Percentiles rank a stretch among this genome's conserved stretches.
Evolutionary conservation across 1,140 invertebrate species (phyloP).

Genomic region (Heliconius congener): DNA sequence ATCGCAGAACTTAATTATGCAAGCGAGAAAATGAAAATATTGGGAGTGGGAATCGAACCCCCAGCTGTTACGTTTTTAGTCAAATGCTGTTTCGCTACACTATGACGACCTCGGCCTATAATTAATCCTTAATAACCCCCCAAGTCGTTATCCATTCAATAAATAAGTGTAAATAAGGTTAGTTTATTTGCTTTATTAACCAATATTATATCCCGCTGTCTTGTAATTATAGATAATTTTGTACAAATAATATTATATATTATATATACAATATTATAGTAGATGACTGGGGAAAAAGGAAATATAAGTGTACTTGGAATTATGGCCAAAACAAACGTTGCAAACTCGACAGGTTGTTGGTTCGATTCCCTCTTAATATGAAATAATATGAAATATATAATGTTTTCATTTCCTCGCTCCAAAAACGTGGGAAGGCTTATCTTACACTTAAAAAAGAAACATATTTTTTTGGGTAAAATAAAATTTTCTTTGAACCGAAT

Average conservation of each 20-base stretch:
- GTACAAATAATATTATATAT: not conserved
- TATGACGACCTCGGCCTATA: not conserved
- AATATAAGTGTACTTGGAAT: no score
- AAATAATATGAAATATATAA: no score
- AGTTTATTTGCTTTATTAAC: conserved; percentile 19
- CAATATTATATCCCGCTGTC: conserved; percentile 12
- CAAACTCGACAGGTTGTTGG: no score
- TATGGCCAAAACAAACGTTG: no score
- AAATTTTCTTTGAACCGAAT: no score
- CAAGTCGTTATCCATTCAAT: conserved; percentile 1
- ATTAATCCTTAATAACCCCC: conserved; percentile 16
- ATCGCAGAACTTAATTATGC: not conserved
- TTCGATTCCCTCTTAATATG: no score
- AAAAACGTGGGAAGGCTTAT: no score
- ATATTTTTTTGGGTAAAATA: no score
- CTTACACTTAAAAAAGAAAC: no score
- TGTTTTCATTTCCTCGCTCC: no score
- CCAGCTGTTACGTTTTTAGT: not conserved
- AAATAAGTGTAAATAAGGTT: conserved; percentile 18
- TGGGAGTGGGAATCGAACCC: not conserved
- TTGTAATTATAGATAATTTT: conserved; percentile 14
- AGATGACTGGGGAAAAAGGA: no score
- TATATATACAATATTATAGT: no score
- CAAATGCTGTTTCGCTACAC: not conserved
- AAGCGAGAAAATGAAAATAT: not conserved